These are phyloP conservation scores for Mesocricetus auratus DNA, from an alignment of 2,113 vertebrate species.

Conservation along the genomic window DNA sequence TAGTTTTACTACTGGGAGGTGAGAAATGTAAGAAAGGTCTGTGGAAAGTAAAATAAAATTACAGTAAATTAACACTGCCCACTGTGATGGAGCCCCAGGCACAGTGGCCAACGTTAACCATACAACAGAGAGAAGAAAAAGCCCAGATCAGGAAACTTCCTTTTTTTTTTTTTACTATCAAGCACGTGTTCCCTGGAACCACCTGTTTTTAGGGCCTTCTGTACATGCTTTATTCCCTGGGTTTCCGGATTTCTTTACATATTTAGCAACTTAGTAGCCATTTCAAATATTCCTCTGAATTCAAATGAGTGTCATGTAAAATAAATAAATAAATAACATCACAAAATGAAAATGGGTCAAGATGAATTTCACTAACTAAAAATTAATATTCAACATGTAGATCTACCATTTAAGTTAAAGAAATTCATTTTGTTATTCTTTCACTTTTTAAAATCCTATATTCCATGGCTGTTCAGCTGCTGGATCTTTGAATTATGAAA, in stretches of 20 bases:
- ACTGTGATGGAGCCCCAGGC: not conserved
- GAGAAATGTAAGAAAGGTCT: conserved; percentile 29
- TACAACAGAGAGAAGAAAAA: not conserved
- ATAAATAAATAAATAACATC: not conserved
- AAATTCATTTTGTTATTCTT: not conserved
- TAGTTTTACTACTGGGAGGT: conserved; percentile 48
- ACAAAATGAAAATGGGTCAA: not conserved
- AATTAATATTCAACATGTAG: not conserved
- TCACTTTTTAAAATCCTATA: not conserved
- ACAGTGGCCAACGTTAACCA: not conserved
- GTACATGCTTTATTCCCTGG: not conserved
- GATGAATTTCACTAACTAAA: not conserved
- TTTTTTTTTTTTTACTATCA: not conserved
- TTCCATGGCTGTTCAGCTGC: not conserved
- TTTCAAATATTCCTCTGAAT: not conserved
- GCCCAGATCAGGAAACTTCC: not conserved
- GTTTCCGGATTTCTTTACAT: not conserved
- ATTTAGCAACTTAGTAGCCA: not conserved
- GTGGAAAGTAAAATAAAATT: conserved; percentile 49
- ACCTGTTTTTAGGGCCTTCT: not conserved
- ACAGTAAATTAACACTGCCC: not conserved
- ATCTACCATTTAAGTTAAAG: not conserved
- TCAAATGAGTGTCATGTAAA: not conserved
- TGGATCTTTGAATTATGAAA: not conserved
- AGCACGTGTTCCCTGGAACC: not conserved